These are phyloP conservation scores for Trachurus trachurus DNA, from an alignment of 2,797 vertebrate species.

Conservation along the genomic window DNA sequence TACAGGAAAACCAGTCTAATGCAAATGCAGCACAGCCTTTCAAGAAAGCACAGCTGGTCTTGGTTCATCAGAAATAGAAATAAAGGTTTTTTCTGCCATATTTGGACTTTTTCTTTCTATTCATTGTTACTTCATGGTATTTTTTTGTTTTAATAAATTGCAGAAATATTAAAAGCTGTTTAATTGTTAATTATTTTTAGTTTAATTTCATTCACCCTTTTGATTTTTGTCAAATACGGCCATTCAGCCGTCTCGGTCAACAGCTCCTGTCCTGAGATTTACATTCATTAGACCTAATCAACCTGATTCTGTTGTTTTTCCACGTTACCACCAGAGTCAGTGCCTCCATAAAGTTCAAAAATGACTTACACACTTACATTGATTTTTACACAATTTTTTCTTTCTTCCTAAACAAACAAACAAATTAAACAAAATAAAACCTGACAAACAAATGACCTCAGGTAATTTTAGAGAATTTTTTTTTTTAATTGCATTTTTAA, in stretches of 20 bases:
- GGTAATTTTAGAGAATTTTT: no score
- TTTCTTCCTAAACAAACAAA: no score
- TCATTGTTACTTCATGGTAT: neutral
- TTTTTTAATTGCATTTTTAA: no score
- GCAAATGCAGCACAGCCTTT: constrained; percentile 18
- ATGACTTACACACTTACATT: no score
- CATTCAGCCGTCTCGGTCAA: neutral
- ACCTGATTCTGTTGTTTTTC: no score
- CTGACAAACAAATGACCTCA: no score
- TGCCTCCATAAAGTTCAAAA: no score
- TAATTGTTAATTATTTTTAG: neutral
- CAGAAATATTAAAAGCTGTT: neutral
- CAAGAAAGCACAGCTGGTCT: neutral
- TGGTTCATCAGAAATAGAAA: neutral
- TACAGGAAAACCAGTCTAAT: constrained; percentile 15
- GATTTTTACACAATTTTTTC: no score
- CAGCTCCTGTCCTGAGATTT: no score
- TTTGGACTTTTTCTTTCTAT: neutral
- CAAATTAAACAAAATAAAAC: no score
- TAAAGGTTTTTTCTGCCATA: neutral
- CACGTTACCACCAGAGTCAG: no score
- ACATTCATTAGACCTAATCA: no score
- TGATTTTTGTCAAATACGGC: neutral
- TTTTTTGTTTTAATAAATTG: neutral
- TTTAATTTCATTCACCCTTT: neutral